A percentile compares a stretch with the other conserved stretches of the same genome.
phyloP scores from a whole-genome alignment of 2,113 vertebrate species.

The Gambusia affinis region DNA sequence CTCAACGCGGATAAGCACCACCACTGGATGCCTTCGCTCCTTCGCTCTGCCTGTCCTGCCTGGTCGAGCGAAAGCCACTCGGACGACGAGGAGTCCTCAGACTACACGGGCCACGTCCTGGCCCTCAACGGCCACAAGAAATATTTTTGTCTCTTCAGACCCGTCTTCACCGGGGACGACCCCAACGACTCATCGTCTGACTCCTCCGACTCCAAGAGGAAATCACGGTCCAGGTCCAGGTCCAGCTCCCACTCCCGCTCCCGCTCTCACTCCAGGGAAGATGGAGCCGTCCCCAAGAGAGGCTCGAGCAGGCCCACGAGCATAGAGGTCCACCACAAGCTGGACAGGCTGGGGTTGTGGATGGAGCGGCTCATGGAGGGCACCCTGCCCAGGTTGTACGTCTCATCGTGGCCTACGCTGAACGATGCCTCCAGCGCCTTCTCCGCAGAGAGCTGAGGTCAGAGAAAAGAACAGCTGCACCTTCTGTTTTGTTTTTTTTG shows the following conservation, averaged over 20 bases:
- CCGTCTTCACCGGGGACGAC: constrained; percentile 83
- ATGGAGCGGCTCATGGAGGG: constrained; percentile 94
- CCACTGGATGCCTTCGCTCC: constrained; percentile 88
- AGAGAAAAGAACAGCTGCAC: constrained; percentile 4
- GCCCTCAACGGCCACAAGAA: constrained; percentile 95
- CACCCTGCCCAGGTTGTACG: constrained; percentile 87
- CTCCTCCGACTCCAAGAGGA: constrained; percentile 59
- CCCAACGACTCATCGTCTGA: constrained; percentile 69
- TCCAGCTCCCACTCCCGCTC: constrained; percentile 74
- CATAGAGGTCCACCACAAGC: constrained; percentile 86
- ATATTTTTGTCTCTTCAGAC: constrained; percentile 95
- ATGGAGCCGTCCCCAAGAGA: constrained; percentile 34
- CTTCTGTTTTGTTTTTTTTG: not conserved
- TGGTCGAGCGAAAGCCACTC: constrained; percentile 59
- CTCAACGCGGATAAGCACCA: constrained; percentile 92
- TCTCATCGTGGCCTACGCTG: constrained; percentile 87
- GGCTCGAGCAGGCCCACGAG: constrained; percentile 75
- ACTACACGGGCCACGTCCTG: constrained; percentile 89
- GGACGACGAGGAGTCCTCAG: constrained; percentile 83
- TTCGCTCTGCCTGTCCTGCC: constrained; percentile 81
- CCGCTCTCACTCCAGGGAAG: constrained; percentile 73
- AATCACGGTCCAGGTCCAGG: constrained; percentile 71
- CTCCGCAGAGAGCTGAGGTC: constrained; percentile 56
- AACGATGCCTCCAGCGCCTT: constrained; percentile 54
- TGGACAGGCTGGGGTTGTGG: constrained; percentile 91